Percentiles rank a stretch among this genome's conserved stretches.
phyloP scores from a whole-genome alignment of 2,888 invertebrate species.

The Drosophila meridionalis region DNA sequence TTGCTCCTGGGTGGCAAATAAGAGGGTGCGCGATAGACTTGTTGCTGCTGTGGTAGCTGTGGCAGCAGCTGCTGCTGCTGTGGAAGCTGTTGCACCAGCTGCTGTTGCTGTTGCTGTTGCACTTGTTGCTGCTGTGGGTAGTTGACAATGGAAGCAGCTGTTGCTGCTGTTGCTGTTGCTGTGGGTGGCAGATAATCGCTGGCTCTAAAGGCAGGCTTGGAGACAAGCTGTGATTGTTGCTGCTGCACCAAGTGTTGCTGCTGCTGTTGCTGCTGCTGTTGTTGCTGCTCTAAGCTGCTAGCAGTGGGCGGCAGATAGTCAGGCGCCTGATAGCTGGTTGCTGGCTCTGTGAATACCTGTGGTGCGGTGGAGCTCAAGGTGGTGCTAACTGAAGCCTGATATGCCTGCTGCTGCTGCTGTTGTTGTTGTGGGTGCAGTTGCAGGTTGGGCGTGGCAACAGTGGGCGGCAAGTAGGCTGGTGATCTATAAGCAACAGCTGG shows the following conservation, averaged over 20 bases:
- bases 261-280: not conserved
- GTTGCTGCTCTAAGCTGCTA: constrained; percentile 11
- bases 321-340: constrained; percentile 46
- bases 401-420: constrained; percentile 35
- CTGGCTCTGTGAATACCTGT: constrained; percentile 29
- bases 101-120: constrained; percentile 4
- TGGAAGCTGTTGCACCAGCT: not conserved
- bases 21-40: constrained; percentile 29
- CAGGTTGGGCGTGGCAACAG: constrained; percentile 27
- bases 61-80: constrained; percentile 5
- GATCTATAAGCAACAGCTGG: constrained; percentile 28
- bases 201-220: constrained; percentile 40
- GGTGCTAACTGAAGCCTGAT: constrained; percentile 31
- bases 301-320: constrained; percentile 27
- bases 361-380: constrained; percentile 27
- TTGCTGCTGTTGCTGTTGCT: constrained; percentile 5
- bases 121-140: constrained; percentile 38
- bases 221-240: constrained; percentile 5
- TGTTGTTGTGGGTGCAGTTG: constrained; percentile 25
- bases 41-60: constrained; percentile 1
- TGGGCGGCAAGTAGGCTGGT: constrained; percentile 61
- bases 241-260: constrained; percentile 1
- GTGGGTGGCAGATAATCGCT: constrained; percentile 58
- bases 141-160: constrained; percentile 39
- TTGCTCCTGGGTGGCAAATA: constrained; percentile 43